These are phyloP conservation scores for Cryptus viduatorius DNA, from an alignment of 2,888 invertebrate species.

Conservation along the genomic window DNA sequence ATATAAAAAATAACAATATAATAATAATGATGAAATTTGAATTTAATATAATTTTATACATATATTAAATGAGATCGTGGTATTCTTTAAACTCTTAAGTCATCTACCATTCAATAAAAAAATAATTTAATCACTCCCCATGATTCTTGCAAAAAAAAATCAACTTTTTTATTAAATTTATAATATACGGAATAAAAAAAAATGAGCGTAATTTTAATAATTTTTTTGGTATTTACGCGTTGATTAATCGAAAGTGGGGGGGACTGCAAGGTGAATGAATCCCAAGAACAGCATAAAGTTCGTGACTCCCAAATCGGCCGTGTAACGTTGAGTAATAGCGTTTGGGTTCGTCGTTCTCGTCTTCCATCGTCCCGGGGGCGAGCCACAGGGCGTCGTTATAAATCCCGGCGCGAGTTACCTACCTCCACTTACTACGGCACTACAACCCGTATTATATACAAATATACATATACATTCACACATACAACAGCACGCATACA, in stretches of 20 bases:
- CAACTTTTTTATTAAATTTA: neutral
- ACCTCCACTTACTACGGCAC: conserved; percentile 22
- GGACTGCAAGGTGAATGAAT: neutral
- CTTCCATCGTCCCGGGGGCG: conserved; percentile 35
- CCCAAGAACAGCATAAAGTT: neutral
- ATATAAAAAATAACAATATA: no score
- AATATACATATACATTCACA: conserved; percentile 27
- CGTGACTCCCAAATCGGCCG: conserved; percentile 40
- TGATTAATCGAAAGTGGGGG: neutral
- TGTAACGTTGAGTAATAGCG: conserved; percentile 1
- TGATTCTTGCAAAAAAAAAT: neutral
- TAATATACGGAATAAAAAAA: neutral
- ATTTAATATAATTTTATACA: no score
- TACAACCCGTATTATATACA: conserved; percentile 28
- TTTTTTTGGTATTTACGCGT: neutral
- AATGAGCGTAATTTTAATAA: neutral
- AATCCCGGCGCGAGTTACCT: conserved; percentile 55
- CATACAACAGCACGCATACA: neutral
- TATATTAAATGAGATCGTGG: no score
- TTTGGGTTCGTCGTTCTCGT: conserved; percentile 36
- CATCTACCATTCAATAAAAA: no score
- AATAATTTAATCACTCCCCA: no score
- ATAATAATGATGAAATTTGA: no score
- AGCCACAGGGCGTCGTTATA: conserved; percentile 64
- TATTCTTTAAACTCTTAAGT: no score